Base-by-base conservation (phyloP, 2,888 invertebrate genomes). In the Hirtodrosophila trivittata region DNA sequence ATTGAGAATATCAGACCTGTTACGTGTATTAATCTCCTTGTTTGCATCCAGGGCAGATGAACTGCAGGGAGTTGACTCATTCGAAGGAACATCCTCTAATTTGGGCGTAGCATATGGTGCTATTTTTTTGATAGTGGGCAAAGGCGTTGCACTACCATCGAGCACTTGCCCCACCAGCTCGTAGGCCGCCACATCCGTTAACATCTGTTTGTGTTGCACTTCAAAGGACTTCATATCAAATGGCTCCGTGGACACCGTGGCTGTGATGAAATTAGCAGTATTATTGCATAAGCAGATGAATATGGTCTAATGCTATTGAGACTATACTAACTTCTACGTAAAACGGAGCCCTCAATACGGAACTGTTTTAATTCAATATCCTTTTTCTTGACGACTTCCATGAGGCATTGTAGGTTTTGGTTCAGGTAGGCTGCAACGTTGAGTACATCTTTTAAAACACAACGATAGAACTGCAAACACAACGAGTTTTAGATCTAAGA, bases 311-410 rank as follows among this genome's bases (percentile, higher is more conserved):
- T 6, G 2, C 14, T 18, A 32, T n/a, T 14, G 9, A 7, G 3
- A 5, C 1, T 85, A 69, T 72, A 67, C 76, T 66, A 66, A 89
- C 90, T 75, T 70, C 89, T 73, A 25, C 75, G 74, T 13, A 90
- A 54, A 13, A 77, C 43, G 10, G 74, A 80, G 3, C 89, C 89
- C 43, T 91, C 90, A 0, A 35, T 45, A 41, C 80, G 86, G 46
- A 87, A 90, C 45, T 90, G 89, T 1, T 74, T 65, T 1, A 90
- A 69, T 66, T 90, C 91, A 0, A 64, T 37, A 43, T 90, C 91
- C 47, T 91, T 90, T 41, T 87, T 86, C 0, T 59, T 63, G 6
- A 90, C 47, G 4, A 76, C 62, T 0, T 83, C 71, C 1, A 81
- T 63, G 16, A 89, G 54, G 12, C 75, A 63, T 0, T 64, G 58